Evolutionary conservation across 2,113 vertebrate species (phyloP), one percentile per base, ranked within the genome.

Genomic region (Dinomys branickii): DNA sequence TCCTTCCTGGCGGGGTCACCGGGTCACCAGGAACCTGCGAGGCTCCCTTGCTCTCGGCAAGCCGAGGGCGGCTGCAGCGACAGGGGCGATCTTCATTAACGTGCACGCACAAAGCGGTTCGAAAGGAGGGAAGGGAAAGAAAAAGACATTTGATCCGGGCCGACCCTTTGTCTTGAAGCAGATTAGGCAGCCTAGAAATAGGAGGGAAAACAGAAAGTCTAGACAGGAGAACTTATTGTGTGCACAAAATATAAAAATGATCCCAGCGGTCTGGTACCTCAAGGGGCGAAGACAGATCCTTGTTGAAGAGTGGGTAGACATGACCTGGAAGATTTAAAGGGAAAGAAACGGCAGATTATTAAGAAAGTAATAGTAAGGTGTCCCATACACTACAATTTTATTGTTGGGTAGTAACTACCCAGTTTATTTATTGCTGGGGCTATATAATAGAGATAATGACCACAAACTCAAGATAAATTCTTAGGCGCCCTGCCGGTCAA

Each of bases 401-500:
- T 98, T 98, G 98, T 97, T 97, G 97, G 96, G 93, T 97, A 98
- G 98, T 98, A 98, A 98, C 98, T 83, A 91, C 95, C 30, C 82
- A 98, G 96, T 98, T 98, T 98, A 98, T 98, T 98, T 98, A 98
- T 98, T 97, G 98, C 97, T 84, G 44, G 92, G 97, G 97, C 97
- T 97, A 84, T 98, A 98, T 97, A 98, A 98, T 98, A 98, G 98
- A 98, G 98, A 97, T 98, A 98, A 98, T 97, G 98, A 98, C 98
- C 98, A 81, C 98, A 98, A 98, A 98, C 98, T 97, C 97, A 97
- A 98, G 98, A 98, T 98, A 98, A 98, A 98, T 97, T 98, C 98
- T 97, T 97, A 91, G 97, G 94, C 97, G 96, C 97, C 91, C 93
- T 63, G 93, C 97, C 59, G 98, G 98, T 98, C 98, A 97, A 98